Base-by-base conservation (phyloP, 2,113 vertebrate genomes). In the Serinus canaria region DNA sequence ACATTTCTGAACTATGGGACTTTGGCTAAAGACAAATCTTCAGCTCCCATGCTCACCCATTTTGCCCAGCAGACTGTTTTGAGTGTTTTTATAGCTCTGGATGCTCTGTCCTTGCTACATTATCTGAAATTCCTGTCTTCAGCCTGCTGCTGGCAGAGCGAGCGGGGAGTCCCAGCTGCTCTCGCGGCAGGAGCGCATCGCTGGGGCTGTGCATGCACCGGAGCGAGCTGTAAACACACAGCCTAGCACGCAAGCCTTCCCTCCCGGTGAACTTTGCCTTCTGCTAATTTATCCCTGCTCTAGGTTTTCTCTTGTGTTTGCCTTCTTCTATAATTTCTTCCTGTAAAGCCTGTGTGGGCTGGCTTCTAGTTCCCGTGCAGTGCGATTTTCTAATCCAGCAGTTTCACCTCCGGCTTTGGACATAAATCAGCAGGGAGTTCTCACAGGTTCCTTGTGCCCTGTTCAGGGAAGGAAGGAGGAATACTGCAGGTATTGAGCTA, bases 341-440 rank as follows among this genome's bases (percentile, higher is more conserved):
- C 78, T 70, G 82, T 90, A 19, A 74, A 90, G 66, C 77, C 66
- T 94, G 69, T 89, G 87, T 81, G 87, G 85, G 85, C 94, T 90
- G 68, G 43, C 79, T 93, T 63, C 93, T 95, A 37, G 88, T 73
- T 85, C 49, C 62, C 2, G 0, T 88, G 88, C 41, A 76, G 56
- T 49, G 80, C 0, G 1, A 35, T 77, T 62, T 67, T 88, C 80
- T 90, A 78, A 78, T 60, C 22, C 68, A 63, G 68, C 64, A 81
- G 23, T 72, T 93, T 92, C 89, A 88, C 89, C 80, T 87, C 69
- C 11, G 43, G 30, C 86, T 96, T 83, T 43, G 86, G 84, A 37
- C 47, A 23, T 74, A 76, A 92, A 95, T 93, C 88, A 89, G 72
- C 52, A 52, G 78, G 43, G 31, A 78, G 27, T 37, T 74, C 79